phyloP scores from a whole-genome alignment of 2,113 vertebrate species.

The Xenopus tropicalis region UCB_Xtro_10.0 CM004450.2:126706501-126707000 shows the following conservation, averaged over 20 bases:
- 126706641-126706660: too few species aligned
- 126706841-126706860: constrained; percentile 41
- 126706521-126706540: too few species aligned
- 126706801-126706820: constrained; percentile 78
- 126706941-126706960: too few species aligned
- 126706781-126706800: constrained; percentile 79
- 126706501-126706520: too few species aligned
- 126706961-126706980: background rate
- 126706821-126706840: constrained; percentile 77
- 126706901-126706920: too few species aligned
- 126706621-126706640: too few species aligned
- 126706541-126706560: too few species aligned
- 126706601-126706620: too few species aligned
- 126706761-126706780: constrained; percentile 72
- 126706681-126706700: too few species aligned
- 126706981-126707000: background rate
- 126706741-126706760: constrained; percentile 73
- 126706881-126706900: background rate
- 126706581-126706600: too few species aligned
- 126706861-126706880: background rate
- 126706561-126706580: too few species aligned
- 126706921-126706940: background rate
- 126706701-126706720: constrained; percentile 9
- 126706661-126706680: too few species aligned
- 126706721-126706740: constrained; percentile 87